Evolutionary conservation across 2,113 vertebrate genomes (phyloP).

Genomic region (Atlantisia rogersi): DNA sequence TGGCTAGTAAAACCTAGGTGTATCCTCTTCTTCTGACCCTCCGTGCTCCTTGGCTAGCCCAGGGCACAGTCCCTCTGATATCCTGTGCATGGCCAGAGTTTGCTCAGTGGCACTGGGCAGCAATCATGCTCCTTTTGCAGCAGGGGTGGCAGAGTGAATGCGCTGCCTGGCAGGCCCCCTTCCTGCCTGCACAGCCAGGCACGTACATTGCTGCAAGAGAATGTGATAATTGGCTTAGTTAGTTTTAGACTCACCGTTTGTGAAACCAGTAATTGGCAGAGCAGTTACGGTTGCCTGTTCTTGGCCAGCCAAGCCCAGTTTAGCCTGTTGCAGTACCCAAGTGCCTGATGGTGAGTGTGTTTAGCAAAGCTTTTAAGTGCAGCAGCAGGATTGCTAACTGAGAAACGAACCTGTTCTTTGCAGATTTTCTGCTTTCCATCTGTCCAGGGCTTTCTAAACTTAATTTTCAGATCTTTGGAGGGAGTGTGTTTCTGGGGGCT

Average conservation of each 20-base stretch:
- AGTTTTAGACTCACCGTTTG: background rate
- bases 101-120: accelerated
- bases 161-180: background rate
- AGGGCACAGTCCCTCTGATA: background rate
- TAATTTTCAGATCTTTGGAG: background rate
- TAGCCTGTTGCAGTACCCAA: background rate
- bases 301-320: background rate
- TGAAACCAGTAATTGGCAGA: background rate
- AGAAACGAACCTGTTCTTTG: background rate
- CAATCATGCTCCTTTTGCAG: accelerated
- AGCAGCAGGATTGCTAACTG: background rate
- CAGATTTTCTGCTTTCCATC: background rate
- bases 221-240: background rate
- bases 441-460: background rate
- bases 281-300: background rate
- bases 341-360: background rate
- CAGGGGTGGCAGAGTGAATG: background rate
- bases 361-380: background rate
- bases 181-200: background rate
- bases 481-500: background rate
- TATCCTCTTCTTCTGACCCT: background rate
- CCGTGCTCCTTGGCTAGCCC: background rate
- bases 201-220: background rate
- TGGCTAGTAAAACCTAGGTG: background rate
- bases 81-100: background rate